Base-by-base conservation (phyloP, 35 echinoderm and acorn worm species). In the Hemicentrotus pulcherrimus region DNA sequence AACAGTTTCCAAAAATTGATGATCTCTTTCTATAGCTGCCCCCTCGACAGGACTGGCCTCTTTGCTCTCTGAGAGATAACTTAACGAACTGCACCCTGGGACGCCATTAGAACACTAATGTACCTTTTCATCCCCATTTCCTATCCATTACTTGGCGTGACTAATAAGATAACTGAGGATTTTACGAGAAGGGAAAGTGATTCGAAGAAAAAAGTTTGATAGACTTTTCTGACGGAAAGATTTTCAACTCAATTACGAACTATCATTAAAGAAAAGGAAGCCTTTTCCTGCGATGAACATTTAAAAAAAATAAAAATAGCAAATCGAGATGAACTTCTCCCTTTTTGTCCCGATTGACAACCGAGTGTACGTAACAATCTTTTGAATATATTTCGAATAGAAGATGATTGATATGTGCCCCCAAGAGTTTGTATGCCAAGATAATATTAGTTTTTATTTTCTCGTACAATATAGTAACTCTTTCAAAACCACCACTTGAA, bases 161-260 rank as follows among this genome's bases (percentile, higher is more conserved):
- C 65, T 78, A n/a, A 78, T 78, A 78, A 78, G 65, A 78, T 78
- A 78, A 78, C 65, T 78, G 19, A n/a, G 65, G 65, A 78, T 78
- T 78, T 78, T 78, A 78, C 19, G 65, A n/a, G 65, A 78, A 28
- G 65, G 65, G n/a, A 78, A 78, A 78, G 19, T 22, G 22, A 78
- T 78, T 24, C 19, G 22, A 78, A 78, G 65, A 78, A 0, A 70
- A 13, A 78, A 78, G 65, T 78, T 78, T 78, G 65, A 78, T 78
- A n/a, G 65, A n/a, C 24, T 78, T n/a, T 5, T 22, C 19, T 22
- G 24, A 78, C 18, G 65, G 65, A 78, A 28, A 78, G 1, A 78
- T 8, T 78, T 78, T 28, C 19, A n/a, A n/a, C 65, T 78, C 65
- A 78, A 78, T 78, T 78, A 78, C 5, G 65, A 78, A 78, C 24